A percentile compares a stretch with the other conserved stretches of the same genome.
phyloP scores from a whole-genome alignment of 1,140 invertebrate genomes.

The Trichomalopsis sarcophagae region DNA sequence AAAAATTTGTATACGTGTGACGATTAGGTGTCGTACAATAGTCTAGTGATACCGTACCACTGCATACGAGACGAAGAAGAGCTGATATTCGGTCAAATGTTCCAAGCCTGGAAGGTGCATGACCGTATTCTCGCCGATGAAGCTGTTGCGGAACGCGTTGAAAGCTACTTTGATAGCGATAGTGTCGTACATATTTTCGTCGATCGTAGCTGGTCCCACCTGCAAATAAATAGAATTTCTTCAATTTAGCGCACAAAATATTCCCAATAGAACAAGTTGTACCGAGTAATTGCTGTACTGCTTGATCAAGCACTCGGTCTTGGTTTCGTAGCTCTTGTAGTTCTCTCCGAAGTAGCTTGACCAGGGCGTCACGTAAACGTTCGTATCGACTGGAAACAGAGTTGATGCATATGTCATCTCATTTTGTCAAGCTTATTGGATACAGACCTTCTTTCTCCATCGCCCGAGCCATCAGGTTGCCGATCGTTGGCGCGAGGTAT shows the following conservation, averaged over 20 bases:
- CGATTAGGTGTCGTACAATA: neutral
- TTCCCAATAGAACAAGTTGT: neutral
- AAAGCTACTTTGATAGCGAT: constrained; percentile 32
- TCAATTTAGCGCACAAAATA: neutral
- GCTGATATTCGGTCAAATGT: constrained; percentile 38
- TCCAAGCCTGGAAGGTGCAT: constrained; percentile 29
- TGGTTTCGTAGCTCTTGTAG: neutral
- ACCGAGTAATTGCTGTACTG: constrained; percentile 31
- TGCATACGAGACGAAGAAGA: constrained; percentile 37
- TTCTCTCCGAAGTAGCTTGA: neutral
- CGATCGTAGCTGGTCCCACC: neutral
- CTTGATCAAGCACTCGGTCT: neutral
- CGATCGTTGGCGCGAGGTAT: constrained; percentile 14
- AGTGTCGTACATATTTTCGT: constrained; percentile 43
- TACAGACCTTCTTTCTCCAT: constrained; percentile 5
- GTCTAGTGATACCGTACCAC: neutral
- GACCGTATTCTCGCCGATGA: neutral
- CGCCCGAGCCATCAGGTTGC: neutral
- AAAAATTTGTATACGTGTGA: neutral
- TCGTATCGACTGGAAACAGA: constrained; percentile 22
- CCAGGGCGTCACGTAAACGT: neutral
- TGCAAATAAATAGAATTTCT: constrained; percentile 7
- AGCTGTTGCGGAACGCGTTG: constrained; percentile 20
- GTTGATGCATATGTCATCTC: neutral
- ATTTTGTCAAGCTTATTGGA: neutral